Evolutionary conservation across 2,888 invertebrate genomes (phyloP).

Genomic region (Lepidochrysops patricia): DNA sequence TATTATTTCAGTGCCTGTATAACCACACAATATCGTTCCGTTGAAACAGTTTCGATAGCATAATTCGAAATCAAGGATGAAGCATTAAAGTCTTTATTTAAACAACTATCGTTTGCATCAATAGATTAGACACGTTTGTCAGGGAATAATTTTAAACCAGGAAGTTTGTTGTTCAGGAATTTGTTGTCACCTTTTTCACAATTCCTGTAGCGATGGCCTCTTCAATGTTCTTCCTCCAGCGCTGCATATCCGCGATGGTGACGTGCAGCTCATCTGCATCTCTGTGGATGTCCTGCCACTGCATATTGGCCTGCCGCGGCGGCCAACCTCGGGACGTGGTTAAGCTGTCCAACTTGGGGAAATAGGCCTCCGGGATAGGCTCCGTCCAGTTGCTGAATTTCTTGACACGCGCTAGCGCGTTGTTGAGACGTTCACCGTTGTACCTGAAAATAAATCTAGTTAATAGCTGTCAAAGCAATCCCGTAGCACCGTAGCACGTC

Average conservation of each 20-base stretch:
- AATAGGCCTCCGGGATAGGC: constrained; percentile 85
- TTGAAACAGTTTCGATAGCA: too few species aligned
- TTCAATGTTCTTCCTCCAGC: constrained; percentile 83
- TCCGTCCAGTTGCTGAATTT: constrained; percentile 80
- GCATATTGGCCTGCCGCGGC: constrained; percentile 77
- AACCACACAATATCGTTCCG: too few species aligned
- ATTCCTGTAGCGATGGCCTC: constrained; percentile 83
- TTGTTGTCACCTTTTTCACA: constrained; percentile 75
- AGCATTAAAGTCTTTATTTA: too few species aligned
- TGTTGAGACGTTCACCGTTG: constrained; percentile 84
- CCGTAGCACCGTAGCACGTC: too few species aligned
- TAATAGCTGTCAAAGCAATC: too few species aligned
- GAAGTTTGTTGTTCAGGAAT: too few species aligned
- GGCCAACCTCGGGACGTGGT: constrained; percentile 83
- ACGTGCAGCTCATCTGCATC: constrained; percentile 76
- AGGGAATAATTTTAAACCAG: too few species aligned
- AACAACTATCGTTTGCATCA: too few species aligned
- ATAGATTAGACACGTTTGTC: neutral
- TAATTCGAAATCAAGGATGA: too few species aligned
- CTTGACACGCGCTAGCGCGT: constrained; percentile 77
- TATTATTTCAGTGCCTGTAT: too few species aligned
- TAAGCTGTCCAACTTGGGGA: constrained; percentile 84
- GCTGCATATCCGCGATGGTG: constrained; percentile 79
- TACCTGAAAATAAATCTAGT: constrained; percentile 74
- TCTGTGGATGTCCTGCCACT: constrained; percentile 78